These are phyloP conservation scores for Biston stratarius DNA, from an alignment of 2,888 invertebrate species.

Conservation along the genomic window DNA sequence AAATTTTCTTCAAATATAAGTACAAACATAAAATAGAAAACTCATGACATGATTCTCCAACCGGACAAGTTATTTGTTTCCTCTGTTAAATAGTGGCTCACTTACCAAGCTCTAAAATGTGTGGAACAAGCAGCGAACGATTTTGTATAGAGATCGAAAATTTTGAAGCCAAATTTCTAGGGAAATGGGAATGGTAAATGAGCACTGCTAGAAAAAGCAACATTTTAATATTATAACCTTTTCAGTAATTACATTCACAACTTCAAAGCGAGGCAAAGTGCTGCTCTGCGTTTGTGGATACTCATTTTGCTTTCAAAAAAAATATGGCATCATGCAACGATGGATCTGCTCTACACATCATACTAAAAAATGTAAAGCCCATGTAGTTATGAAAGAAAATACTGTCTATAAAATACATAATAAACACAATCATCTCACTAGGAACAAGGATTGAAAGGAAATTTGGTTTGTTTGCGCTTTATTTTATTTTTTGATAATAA, in stretches of 20 bases:
- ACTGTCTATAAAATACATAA: conserved; percentile 6
- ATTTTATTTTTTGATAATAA: no score
- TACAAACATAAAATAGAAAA: no score
- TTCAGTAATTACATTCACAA: conserved; percentile 6
- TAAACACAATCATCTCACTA: conserved; percentile 6
- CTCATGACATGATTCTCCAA: no score
- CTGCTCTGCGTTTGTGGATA: conserved; percentile 5
- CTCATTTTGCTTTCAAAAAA: conserved; percentile 7
- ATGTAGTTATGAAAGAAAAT: conserved; percentile 26
- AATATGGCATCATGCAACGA: not conserved
- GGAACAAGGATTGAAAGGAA: not conserved
- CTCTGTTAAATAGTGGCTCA: no score
- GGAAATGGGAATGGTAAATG: no score
- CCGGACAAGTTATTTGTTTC: no score
- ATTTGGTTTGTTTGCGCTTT: not conserved
- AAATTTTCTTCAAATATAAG: no score
- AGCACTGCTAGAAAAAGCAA: no score
- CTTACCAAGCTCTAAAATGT: no score
- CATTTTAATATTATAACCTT: not conserved
- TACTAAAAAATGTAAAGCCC: conserved; percentile 46
- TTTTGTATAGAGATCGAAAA: not conserved
- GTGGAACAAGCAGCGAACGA: not conserved
- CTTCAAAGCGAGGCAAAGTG: not conserved
- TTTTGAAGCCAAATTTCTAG: no score
- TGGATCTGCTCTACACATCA: conserved; percentile 41